Conservation (phyloP, 2,888 invertebrate species). For the Philereme vetulata region DNA sequence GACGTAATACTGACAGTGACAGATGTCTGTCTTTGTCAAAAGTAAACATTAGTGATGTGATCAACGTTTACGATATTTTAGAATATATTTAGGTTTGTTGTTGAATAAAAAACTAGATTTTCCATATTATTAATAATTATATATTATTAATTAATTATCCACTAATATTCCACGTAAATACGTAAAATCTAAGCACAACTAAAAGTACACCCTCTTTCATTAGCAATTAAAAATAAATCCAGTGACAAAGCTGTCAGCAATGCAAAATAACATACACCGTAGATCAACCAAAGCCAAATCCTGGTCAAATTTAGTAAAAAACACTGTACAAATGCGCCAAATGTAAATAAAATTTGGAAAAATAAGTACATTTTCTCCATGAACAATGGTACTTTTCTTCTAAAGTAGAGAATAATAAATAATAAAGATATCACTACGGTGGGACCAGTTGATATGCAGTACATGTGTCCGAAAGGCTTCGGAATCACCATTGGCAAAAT, state of each 20-base stretch:
- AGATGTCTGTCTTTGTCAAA: slow-evolving; percentile 9
- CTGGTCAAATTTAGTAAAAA: slow-evolving; percentile 69
- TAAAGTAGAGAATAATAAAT: slow-evolving; percentile 70
- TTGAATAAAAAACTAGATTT: not conserved
- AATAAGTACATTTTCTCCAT: slow-evolving; percentile 80
- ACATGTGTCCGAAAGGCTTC: slow-evolving; percentile 74
- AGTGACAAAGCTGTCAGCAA: slow-evolving; percentile 65
- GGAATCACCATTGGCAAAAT: slow-evolving; percentile 61
- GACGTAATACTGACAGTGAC: too few species aligned
- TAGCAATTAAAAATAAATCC: slow-evolving; percentile 75
- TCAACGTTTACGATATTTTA: not conserved
- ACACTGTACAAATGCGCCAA: slow-evolving; percentile 77
- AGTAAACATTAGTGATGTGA: slow-evolving; percentile 27
- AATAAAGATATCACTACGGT: slow-evolving; percentile 72
- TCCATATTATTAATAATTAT: not conserved
- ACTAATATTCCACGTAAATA: slow-evolving; percentile 2
- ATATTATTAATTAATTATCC: not conserved
- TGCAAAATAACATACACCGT: slow-evolving; percentile 71
- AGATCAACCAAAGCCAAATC: slow-evolving; percentile 74
- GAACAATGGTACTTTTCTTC: slow-evolving; percentile 72
- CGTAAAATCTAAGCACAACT: slow-evolving; percentile 63
- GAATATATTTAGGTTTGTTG: not conserved
- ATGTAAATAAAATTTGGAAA: slow-evolving; percentile 78
- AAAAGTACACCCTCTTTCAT: slow-evolving; percentile 79
- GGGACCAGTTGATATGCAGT: slow-evolving; percentile 76